A percentile compares a stretch with the other conserved stretches of the same genome.
phyloP scores from a whole-genome alignment of 2,797 vertebrate species.

The Alca torda region DNA sequence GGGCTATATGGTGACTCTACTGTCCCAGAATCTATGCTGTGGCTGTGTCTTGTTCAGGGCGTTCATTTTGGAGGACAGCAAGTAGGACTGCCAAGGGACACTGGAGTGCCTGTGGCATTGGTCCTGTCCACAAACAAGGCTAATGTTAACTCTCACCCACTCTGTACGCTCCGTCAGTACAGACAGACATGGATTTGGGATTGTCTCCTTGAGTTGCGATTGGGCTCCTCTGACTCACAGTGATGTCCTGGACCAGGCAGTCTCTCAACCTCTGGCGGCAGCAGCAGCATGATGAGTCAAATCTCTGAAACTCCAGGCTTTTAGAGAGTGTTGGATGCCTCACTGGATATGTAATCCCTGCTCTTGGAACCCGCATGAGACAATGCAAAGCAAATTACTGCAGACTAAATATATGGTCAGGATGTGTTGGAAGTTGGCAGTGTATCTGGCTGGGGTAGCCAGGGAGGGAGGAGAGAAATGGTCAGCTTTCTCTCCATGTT shows the following conservation, averaged over 20 bases:
- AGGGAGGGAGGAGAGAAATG: not conserved
- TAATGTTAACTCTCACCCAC: not conserved
- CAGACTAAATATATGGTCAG: slow-evolving; percentile 50
- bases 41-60: not conserved
- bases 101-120: not conserved
- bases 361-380: not conserved
- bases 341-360: slow-evolving; percentile 9
- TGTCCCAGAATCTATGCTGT: not conserved
- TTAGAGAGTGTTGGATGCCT: not conserved
- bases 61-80: not conserved
- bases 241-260: not conserved
- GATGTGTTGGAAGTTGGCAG: slow-evolving; percentile 43
- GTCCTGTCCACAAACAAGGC: no score
- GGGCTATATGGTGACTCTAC: not conserved
- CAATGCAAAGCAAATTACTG: slow-evolving; percentile 26
- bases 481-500: not conserved
- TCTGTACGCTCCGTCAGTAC: fast-evolving
- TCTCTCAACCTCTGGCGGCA: not conserved
- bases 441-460: not conserved
- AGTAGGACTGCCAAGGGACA: not conserved
- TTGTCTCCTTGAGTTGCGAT: not conserved
- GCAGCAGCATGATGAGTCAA: not conserved
- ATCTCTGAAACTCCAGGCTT: not conserved
- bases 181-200: not conserved
- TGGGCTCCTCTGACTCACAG: not conserved